Evolutionary conservation across 2,113 vertebrate genomes (phyloP), one percentile per base, ranked within the genome.

Genomic region (Petroica traversi): DNA sequence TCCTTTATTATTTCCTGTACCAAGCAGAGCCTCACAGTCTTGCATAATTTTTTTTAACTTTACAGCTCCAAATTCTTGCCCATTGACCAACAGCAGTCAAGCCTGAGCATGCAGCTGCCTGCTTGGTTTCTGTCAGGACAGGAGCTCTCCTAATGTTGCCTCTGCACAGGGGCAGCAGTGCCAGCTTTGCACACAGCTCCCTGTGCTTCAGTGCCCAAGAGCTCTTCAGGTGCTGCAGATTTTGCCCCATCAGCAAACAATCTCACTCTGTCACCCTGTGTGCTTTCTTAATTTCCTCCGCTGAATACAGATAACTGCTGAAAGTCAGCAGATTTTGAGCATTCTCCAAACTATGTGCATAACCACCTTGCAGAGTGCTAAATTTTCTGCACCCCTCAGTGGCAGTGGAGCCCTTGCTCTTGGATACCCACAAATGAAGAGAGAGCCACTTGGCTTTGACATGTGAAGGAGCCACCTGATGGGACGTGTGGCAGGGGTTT

Each of bases 31-130:
- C 19, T 64, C 45, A n/a, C 6, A 72, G 28, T 55, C 76, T 92
- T 95, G 94, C 92, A 41, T 25, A 91, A 91, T 61, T 91, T 87
- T 83, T 91, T 43, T 68, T 74, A 85, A 71, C 52, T 93, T 95
- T 67, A 43, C 57, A 72, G 52, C 23, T 92, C 64, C 36, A 75
- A 72, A 63, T 91, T 57, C 25, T 52, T 95, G 72, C n/a, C 61
- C 64, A 34, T 24, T 94, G 92, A 92, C 83, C 87, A 95, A 93
- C 55, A 72, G 33, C 43, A 78, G 69, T 72, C 91, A 93, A 77
- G 85, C 19, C 67, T 0, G 2, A 89, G 73, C 91, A 38, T 61
- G 93, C 68, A 89, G 80, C 64, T 95, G 59, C 52, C 68, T 80
- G 61, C 61, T 76, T 78, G 57, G 40, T 51, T 84, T 75, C 92